Evolutionary conservation across 2,113 vertebrate genomes (phyloP), one percentile per base, ranked within the genome.

Genomic region (Myanophis thanlyinensis): DNA sequence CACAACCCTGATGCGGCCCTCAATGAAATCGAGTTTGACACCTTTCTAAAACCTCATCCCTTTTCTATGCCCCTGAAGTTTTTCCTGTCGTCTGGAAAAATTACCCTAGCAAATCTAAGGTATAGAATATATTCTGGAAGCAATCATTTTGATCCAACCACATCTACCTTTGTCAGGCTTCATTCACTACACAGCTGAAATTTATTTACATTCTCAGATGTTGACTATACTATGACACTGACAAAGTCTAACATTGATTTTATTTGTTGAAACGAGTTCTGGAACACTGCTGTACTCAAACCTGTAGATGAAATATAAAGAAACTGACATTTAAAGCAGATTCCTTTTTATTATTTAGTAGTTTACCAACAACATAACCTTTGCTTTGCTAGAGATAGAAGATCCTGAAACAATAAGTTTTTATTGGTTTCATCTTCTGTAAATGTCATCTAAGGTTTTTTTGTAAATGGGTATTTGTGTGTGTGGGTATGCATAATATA

Each of bases 301-400:
- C 49, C 92, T 94, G 91, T 95, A 85, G 89, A 90, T 89, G 89
- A 93, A 56, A 25, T 90, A 84, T 35, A 95, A 89, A 93, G 46
- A 95, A 94, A 93, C 44, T 87, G 87, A 80, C 91, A 92, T 96
- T 97, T 96, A 96, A 95, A 18, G 46, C 89, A 8, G 84, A 96
- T 93, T 93, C 93, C 89, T 96, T 95, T 94, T 96, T 92, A 89
- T 95, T 95, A 93, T 94, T 93, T 97, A 96, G 93, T 94, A 85
- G 94, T 94, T 93, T 91, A 93, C 91, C 93, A 92, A 93, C 94
- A 95, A 93, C 89, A 92, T 95, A 96, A 96, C 93, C 95, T 94
- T 95, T 95, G 92, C 92, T 94, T 95, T 95, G 92, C 94, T 93
- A 73, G 62, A 91, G 89, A 95, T 93, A 93, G 94, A 95, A 91